Evolutionary conservation across 2,113 vertebrate species (phyloP), one percentile per base, ranked within the genome.

Genomic region (Poeciliopsis turrubarensis): DNA sequence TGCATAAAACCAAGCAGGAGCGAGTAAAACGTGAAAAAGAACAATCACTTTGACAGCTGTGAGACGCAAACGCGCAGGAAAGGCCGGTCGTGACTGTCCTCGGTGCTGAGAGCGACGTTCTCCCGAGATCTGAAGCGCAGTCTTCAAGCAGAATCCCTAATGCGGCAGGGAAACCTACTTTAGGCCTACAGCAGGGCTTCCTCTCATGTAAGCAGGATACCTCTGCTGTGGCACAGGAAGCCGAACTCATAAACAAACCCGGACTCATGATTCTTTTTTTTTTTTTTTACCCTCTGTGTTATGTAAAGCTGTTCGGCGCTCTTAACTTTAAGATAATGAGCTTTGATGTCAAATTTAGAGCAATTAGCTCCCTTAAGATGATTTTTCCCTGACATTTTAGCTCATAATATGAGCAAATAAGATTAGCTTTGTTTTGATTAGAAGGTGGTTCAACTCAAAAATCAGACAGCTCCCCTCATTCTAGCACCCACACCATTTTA

Each of bases 201-300:
- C 31, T 65, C 73, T 39, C n/a, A 57, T 57, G 51, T 57, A 57
- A 57, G 51, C 29, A 15, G 71, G 66, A 72, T 62, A 73, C 51
- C 11, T 67, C 13, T 30, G 37, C 31, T 57, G 37, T 15, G 44
- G 44, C 63, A 12, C 60, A 67, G 39, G 62, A 51, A 61, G 63
- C 57, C 51, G 63, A 66, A 73, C 77, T 73, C 26, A 79, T 73
- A 63, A 73, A 79, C 73, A 68, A 79, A 72, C 61, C 70, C 70
- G 68, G 30, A 27, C 70, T 72, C 64, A 25, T 61, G 25, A 27
- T 31, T 31, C 4, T 31, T 3, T 31, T 31, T 31, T 31, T 39
- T 61, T 29, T 47, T 57, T 77, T 72, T 77, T 72, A 57, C 30
- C 27, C 64, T 22, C 29, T 72, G 41, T 57, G 73, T 73, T 73